phyloP scores from a whole-genome alignment of 2,797 vertebrate species.

The Phrynocephalus forsythii region DNA sequence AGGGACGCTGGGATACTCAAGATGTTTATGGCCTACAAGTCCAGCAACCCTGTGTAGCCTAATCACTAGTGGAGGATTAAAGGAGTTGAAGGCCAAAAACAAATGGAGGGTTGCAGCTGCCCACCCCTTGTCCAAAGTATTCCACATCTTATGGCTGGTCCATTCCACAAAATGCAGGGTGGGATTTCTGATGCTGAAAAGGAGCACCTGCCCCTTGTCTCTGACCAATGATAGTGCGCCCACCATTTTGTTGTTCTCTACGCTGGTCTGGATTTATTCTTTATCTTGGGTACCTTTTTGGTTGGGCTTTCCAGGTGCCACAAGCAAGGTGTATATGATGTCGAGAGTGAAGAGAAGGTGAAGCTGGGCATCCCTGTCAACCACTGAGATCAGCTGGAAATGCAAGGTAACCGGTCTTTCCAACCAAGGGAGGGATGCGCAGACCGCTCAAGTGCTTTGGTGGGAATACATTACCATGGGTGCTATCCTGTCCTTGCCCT shows the following conservation, averaged over 20 bases:
- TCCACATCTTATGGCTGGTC: neutral
- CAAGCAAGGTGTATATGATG: conserved; percentile 93
- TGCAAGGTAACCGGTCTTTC: conserved; percentile 66
- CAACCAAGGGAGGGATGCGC: neutral
- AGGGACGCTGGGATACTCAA: too few relatives aligned
- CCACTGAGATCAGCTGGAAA: conserved; percentile 83
- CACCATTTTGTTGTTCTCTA: neutral
- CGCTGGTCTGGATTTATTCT: neutral
- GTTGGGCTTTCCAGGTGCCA: conserved; percentile 86
- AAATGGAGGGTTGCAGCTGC: neutral
- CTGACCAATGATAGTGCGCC: neutral
- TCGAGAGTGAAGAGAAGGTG: conserved; percentile 96
- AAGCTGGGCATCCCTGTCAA: conserved; percentile 90
- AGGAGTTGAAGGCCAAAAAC: neutral
- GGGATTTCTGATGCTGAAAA: neutral
- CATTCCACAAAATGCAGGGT: neutral
- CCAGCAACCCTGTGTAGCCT: too few relatives aligned
- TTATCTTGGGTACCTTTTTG: conserved; percentile 46
- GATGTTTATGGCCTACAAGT: too few relatives aligned
- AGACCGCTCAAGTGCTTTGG: neutral
- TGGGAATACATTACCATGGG: neutral
- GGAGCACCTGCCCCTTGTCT: neutral
- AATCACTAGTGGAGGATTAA: too few relatives aligned
- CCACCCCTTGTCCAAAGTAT: neutral
- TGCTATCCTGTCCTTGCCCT: neutral